Base-by-base conservation (phyloP, 1,140 invertebrate species). In the Drosophila simulans region DNA sequence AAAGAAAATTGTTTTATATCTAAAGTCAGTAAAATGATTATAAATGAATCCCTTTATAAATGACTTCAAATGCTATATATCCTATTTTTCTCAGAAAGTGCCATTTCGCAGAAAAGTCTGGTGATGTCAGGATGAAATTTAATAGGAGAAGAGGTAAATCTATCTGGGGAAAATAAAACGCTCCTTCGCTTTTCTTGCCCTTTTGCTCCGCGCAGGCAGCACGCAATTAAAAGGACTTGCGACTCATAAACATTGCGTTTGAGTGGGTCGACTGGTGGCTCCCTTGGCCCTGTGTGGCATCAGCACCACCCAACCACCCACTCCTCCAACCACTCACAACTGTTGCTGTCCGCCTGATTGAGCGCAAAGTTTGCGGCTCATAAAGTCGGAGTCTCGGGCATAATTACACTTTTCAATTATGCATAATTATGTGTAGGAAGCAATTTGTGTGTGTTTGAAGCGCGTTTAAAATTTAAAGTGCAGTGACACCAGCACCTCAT, bases 391-490 rank as follows among this genome's bases (percentile, higher is more conserved):
- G 68, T 80, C 74, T 43, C 49, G 51, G 51, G 56, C 83, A 70
- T 86, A 86, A 86, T 86, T 86, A 86, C 83, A 76, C 78, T 82
- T 86, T 86, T 86, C 83, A 86, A 86, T 86, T 86, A 88, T 86
- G 82, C 83, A 86, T 86, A 86, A 86, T 86, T 86, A 88, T 88
- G 79, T 88, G 83, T 77, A 81, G 60, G 70, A 65, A 75, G 79
- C 79, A 82, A 88, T 82, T 85, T 88, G 68, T 71, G 64, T 74
- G 46, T 35, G 52, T 51, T 37, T 62, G 80, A 12, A 27, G 52
- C 34, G 53, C 60, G 68, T 64, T 86, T 85, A 78, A 75, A 88
- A 70, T 78, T 85, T 85, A 82, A 85, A 85, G 83, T 88, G 78
- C 79, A 88, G 49, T 82, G 65, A 52, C 57, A 59, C 49, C 45